Evolutionary conservation across 2,797 vertebrate genomes (phyloP), one percentile per base, ranked within the genome.

Genomic region (Eulemur albifrons): DNA sequence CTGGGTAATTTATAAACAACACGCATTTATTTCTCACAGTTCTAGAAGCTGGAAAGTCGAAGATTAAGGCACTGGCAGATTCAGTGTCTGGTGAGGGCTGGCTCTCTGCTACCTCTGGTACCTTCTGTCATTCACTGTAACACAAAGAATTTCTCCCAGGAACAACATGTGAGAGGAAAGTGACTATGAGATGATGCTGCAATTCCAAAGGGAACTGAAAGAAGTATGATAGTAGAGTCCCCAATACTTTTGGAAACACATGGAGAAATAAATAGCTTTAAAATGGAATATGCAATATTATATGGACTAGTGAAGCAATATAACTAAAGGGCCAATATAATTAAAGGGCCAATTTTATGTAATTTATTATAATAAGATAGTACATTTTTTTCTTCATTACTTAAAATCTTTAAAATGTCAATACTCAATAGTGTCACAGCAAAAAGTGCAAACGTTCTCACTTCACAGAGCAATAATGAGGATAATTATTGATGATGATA

Each of bases 321-420:
- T 21, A 88, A 86, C 83, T 73, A 87, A 63, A 67, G n/a, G 54
- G 70, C 32, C 54, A 88, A 70, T 40, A 75, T 18, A 88, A 86
- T 87, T 77, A 92, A 63, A 61, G 23, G 43, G 59, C 35, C 38
- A 73, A 67, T 67, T 67, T 67, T 35, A 67, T 67, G 63, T 35
- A 67, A 57, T 75, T 83, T 73, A 38, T 80, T 75, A 5, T 76
- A 57, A 77, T 35, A 79, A 92, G 43, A n/a, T 82, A 63, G 48
- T 75, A 65, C 23, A 77, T 59, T 65, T 65, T 40, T 86, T 7
- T 88, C 57, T 82, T 89, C 17, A 59, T 85, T 65, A 7, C 65
- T 73, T 59, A 52, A 97, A 90, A 57, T 52, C 17, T 75, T 90
- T 92, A 59, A 92, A 88, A 76, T 96, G 65, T 76, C 70, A 70